Evolutionary conservation across 2,888 invertebrate species (phyloP).

Genomic region (Anticlea derivata): DNA sequence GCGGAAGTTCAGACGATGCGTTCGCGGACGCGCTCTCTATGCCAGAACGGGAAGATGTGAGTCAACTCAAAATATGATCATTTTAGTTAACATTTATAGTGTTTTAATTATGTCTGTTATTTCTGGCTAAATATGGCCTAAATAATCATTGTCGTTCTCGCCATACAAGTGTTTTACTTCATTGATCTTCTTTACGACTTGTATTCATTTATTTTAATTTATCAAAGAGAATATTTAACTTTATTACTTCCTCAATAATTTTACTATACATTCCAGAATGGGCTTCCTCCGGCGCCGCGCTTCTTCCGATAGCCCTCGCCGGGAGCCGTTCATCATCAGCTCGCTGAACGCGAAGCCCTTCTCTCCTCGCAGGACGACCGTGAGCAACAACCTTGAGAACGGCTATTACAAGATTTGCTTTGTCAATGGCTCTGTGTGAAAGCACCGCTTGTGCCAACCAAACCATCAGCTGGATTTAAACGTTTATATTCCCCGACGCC

Average conservation of each 20-base stretch:
- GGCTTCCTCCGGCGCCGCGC: constrained; percentile 80
- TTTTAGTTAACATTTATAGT: too few relatives aligned
- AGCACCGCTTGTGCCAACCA: constrained; percentile 59
- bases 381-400: constrained; percentile 70
- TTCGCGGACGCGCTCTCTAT: constrained; percentile 83
- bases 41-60: constrained; percentile 84
- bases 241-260: constrained; percentile 7
- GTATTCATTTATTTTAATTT: background rate
- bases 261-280: constrained; percentile 57
- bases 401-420: constrained; percentile 84
- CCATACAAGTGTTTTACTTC: too few relatives aligned
- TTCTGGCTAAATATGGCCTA: too few relatives aligned
- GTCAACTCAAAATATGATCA: too few relatives aligned
- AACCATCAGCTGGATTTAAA: constrained; percentile 50
- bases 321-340: constrained; percentile 70
- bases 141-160: background rate
- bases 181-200: background rate
- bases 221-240: background rate
- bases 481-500: constrained; percentile 19
- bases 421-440: constrained; percentile 83
- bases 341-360: constrained; percentile 70
- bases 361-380: constrained; percentile 83
- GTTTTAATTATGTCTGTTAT: too few relatives aligned
- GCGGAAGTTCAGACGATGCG: constrained; percentile 83
- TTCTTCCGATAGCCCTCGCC: constrained; percentile 82